Conservation (phyloP, 2,113 vertebrate genomes). For the Polypterus bichir region DNA sequence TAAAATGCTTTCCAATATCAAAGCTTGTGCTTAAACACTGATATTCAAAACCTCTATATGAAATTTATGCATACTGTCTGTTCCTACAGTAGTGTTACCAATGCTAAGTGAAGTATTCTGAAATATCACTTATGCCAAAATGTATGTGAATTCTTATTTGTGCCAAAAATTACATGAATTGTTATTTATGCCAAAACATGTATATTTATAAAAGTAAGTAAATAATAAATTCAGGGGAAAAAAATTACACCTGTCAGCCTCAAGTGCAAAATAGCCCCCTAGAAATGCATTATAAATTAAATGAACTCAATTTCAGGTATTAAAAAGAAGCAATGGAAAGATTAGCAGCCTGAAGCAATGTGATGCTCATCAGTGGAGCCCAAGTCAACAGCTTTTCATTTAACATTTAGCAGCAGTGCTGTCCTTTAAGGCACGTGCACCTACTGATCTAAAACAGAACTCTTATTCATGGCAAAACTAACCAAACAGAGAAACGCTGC, state of each 20-base stretch:
- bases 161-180: too few species aligned
- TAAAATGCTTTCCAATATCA: too few species aligned
- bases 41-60: too few species aligned
- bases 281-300: conserved; percentile 58
- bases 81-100: too few species aligned
- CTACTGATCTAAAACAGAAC: conserved; percentile 52
- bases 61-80: too few species aligned
- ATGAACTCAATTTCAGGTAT: conserved; percentile 39
- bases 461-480: conserved; percentile 30
- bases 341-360: conserved; percentile 18
- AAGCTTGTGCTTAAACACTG: too few species aligned
- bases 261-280: conserved; percentile 49
- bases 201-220: background rate
- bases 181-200: too few species aligned
- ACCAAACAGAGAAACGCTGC: conserved; percentile 40
- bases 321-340: conserved; percentile 21
- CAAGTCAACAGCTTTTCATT: conserved; percentile 29
- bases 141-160: too few species aligned
- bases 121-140: too few species aligned
- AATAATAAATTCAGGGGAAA: conserved; percentile 4
- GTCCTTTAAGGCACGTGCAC: conserved; percentile 35
- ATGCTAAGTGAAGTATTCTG: too few species aligned
- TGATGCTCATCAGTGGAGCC: conserved; percentile 24
- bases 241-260: conserved; percentile 38
- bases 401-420: conserved; percentile 42